These are phyloP conservation scores for Lydus trimaculatus DNA, from an alignment of 2,888 invertebrate species.

Conservation along the genomic window DNA sequence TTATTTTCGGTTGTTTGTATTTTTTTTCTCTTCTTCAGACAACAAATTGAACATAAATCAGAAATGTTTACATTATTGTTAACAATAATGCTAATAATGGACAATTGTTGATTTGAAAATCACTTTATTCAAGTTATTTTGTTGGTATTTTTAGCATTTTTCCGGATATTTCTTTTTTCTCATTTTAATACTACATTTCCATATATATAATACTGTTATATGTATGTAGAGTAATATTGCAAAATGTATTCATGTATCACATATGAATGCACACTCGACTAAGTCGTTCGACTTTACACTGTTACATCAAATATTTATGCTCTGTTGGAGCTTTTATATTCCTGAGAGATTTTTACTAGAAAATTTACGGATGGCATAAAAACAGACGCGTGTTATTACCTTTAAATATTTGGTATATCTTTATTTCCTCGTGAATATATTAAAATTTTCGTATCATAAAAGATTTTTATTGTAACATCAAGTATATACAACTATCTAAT, in stretches of 20 bases:
- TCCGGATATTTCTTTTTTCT: too few relatives aligned
- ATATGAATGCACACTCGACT: conserved; percentile 41
- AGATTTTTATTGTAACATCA: conserved; percentile 6
- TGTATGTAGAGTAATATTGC: conserved; percentile 7
- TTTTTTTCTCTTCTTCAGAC: too few relatives aligned
- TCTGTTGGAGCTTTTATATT: conserved; percentile 46
- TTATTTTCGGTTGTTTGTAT: conserved; percentile 22
- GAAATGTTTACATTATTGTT: neutral
- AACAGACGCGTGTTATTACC: conserved; percentile 37
- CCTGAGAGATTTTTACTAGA: conserved; percentile 42
- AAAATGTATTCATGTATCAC: conserved; percentile 36
- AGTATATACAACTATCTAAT: neutral
- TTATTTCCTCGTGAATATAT: conserved; percentile 24
- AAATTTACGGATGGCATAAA: conserved; percentile 47
- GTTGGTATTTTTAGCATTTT: neutral
- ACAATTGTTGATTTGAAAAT: too few relatives aligned
- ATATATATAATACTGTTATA: conserved; percentile 7
- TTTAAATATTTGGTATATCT: conserved; percentile 35
- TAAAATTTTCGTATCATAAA: conserved; percentile 12
- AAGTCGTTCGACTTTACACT: conserved; percentile 41
- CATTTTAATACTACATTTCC: neutral
- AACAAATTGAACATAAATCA: neutral
- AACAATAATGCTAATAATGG: too few relatives aligned
- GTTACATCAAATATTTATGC: conserved; percentile 50
- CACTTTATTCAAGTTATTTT: too few relatives aligned